Percentiles rank a stretch among this genome's conserved stretches.
Evolutionary conservation across 2,888 invertebrate genomes (phyloP).

Genomic region (Troides helena): DNA sequence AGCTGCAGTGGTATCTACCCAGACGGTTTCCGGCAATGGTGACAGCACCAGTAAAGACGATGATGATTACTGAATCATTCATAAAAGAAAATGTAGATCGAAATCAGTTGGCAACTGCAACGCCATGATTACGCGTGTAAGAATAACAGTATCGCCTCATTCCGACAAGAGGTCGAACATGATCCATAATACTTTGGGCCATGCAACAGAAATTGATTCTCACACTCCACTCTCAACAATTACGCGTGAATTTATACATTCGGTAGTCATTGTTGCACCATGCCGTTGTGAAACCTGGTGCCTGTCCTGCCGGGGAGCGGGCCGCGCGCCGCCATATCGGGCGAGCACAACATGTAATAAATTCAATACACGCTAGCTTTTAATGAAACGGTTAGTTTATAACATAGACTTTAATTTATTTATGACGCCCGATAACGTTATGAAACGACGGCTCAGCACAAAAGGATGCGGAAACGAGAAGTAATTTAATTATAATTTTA

Average conservation of each 20-base stretch:
- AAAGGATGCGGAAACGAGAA: background rate
- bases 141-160: too few species aligned
- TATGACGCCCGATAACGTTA: slow-evolving; percentile 17
- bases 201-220: slow-evolving; percentile 43
- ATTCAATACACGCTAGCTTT: slow-evolving; percentile 14
- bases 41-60: too few species aligned
- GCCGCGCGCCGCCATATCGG: slow-evolving; percentile 26
- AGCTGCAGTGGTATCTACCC: too few species aligned
- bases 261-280: slow-evolving; percentile 49
- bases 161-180: background rate
- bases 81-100: too few species aligned
- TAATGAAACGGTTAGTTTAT: slow-evolving; percentile 23
- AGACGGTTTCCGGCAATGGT: too few species aligned
- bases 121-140: too few species aligned
- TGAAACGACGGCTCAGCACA: slow-evolving; percentile 2
- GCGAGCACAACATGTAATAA: slow-evolving; percentile 24
- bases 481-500: background rate
- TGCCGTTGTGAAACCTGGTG: slow-evolving; percentile 32
- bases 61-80: too few species aligned
- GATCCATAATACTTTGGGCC: slow-evolving; percentile 30
- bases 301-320: slow-evolving; percentile 18
- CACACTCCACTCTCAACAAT: slow-evolving; percentile 47
- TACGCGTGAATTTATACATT: slow-evolving; percentile 56
- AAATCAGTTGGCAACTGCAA: too few species aligned
- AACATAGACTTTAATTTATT: slow-evolving; percentile 25